Evolutionary conservation across 2,113 vertebrate genomes (phyloP).

Genomic region (Columba janthina): DNA sequence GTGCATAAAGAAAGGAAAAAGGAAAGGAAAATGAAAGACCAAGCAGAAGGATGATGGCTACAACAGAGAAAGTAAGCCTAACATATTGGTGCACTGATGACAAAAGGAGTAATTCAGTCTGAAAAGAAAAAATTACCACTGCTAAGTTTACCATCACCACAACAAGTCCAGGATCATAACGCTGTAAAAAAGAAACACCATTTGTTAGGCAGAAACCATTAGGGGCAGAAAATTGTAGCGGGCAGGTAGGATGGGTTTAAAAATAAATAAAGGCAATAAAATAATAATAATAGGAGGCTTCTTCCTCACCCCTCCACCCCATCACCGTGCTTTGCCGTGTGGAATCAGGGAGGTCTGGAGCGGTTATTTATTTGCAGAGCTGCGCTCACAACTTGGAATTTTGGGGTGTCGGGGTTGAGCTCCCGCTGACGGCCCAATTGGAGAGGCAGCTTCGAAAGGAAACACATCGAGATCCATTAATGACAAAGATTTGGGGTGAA

Average conservation of each 20-base stretch:
- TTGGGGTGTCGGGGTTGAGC: background rate
- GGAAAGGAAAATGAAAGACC: constrained; percentile 92
- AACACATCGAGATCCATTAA: background rate
- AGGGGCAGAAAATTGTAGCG: constrained; percentile 87
- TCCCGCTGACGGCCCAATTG: rapidly evolving
- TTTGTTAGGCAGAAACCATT: constrained; percentile 99
- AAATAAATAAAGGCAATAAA: background rate
- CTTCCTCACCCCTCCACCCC: constrained; percentile 71
- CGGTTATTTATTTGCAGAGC: background rate
- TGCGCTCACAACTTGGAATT: background rate
- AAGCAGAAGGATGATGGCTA: constrained; percentile 99
- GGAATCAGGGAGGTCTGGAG: constrained; percentile 19
- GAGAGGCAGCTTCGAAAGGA: background rate
- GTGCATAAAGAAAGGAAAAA: constrained; percentile 92
- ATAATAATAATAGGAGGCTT: constrained; percentile 24
- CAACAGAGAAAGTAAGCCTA: constrained; percentile 97
- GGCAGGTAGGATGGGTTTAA: constrained; percentile 71
- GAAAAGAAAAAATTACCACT: constrained; percentile 99
- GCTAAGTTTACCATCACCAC: constrained; percentile 99
- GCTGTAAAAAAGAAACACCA: constrained; percentile 99
- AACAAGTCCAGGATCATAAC: constrained; percentile 99
- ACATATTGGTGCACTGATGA: constrained; percentile 99
- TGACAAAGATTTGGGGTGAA: background rate
- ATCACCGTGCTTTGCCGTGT: constrained; percentile 13
- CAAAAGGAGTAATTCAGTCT: constrained; percentile 97